A percentile compares a stretch with the other conserved stretches of the same genome.
phyloP scores from a whole-genome alignment of 2,888 invertebrate species.

The Criorhina ranunculi region DNA sequence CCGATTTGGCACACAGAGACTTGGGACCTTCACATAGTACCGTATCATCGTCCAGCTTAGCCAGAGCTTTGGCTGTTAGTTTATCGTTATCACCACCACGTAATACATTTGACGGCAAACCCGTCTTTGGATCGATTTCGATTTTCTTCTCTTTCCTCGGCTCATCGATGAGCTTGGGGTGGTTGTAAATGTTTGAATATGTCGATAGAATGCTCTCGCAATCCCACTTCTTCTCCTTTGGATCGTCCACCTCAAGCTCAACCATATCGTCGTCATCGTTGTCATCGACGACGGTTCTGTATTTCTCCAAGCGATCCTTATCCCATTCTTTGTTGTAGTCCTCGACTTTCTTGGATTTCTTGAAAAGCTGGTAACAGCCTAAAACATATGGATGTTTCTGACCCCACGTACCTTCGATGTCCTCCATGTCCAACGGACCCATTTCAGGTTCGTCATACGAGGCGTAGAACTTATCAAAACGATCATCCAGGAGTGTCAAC shows the following conservation, averaged over 20 bases:
- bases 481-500: conserved; percentile 91
- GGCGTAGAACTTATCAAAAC: conserved; percentile 94
- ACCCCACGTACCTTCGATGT: conserved; percentile 89
- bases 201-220: conserved; percentile 96
- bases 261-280: conserved; percentile 87
- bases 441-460: conserved; percentile 95
- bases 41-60: conserved; percentile 86
- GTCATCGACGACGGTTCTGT: conserved; percentile 82
- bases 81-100: conserved; percentile 86
- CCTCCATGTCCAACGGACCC: conserved; percentile 95
- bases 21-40: conserved; percentile 83
- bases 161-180: conserved; percentile 94
- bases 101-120: conserved; percentile 89
- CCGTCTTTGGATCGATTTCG: conserved; percentile 89
- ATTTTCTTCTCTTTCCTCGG: conserved; percentile 87
- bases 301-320: conserved; percentile 83
- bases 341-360: conserved; percentile 86
- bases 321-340: conserved; percentile 87
- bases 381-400: conserved; percentile 88
- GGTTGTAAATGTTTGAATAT: conserved; percentile 96
- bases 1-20: conserved; percentile 87
- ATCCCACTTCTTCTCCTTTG: conserved; percentile 91
- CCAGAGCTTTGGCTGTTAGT: conserved; percentile 89
- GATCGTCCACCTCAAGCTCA: conserved; percentile 87
- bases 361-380: conserved; percentile 91